Base-by-base conservation (phyloP, 1,140 invertebrate species). In the Sycophaga agraensis region DNA sequence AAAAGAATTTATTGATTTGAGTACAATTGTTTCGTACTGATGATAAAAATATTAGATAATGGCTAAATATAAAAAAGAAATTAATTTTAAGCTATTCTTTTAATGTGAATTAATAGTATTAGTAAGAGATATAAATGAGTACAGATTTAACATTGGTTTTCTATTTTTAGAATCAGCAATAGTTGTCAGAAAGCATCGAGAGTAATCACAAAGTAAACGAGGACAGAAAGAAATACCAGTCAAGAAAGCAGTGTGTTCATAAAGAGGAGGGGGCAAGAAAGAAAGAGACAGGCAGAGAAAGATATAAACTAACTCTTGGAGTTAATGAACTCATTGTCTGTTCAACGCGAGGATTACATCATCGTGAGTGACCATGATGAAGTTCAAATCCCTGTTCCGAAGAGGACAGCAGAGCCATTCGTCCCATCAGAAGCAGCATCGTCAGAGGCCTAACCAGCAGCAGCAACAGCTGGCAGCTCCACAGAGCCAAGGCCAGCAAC, bases 331-430 rank as follows among this genome's bases (percentile, higher is more conserved):
- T 58, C 39, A 57, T 57, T 63, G 61, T 51, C 54, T 58, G 54
- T 19, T 34, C 14, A 22, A 48, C 40, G 31, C 24, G 28, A 59
- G 49, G 48, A 69, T 66, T 55, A 63, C 49, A 65, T 42, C 51
- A 63, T 65, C 60, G 69, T 64, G 63, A 70, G 74, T 75, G 81
- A 85, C 84, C 82, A 89, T 89, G 88, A 89, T 90, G 85, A 90
- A 89, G 84, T 87, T 90, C 77, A 89, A 89, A 86, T 89, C 88
- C 72, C 84, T 90, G 74, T 90, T 90, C 82, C 88, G 88, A 83
- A 88, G 88, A 86, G 87, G 87, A 69, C 78, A 79, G 66, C 77
- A 70, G 72, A 84, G 78, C 75, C 74, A 76, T 61, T 72, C 70
- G 78, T 73, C 69, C 42, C 66, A 73, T 46, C 70, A 70, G 57